phyloP scores from a whole-genome alignment of 2,797 vertebrate species.

The Acanthurus tractus region DNA sequence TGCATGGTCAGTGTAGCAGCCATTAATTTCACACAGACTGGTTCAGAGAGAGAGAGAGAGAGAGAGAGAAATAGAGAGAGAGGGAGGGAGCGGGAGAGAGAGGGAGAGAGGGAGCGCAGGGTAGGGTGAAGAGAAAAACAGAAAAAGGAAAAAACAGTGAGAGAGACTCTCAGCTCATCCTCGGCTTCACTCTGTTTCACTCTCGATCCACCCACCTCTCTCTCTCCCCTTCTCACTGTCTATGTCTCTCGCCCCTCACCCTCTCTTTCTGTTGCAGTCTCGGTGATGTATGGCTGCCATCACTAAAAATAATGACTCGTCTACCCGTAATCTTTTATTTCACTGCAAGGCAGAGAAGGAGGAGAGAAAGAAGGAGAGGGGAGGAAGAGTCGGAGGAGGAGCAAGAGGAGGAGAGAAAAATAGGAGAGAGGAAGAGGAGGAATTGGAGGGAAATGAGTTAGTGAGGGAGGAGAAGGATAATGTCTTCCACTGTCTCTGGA shows the following conservation, averaged over 20 bases:
- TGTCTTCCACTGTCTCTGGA: constrained; percentile 4
- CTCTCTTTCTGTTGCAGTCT: constrained; percentile 46
- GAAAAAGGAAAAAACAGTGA: background rate
- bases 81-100: too few relatives aligned
- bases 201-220: constrained; percentile 40
- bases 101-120: too few relatives aligned
- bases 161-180: constrained; percentile 29
- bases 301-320: constrained; percentile 80
- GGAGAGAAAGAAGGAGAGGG: background rate
- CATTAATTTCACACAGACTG: constrained; percentile 62
- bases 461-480: constrained; percentile 6
- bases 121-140: too few relatives aligned
- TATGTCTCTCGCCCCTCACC: constrained; percentile 8
- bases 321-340: constrained; percentile 79
- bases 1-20: constrained; percentile 50
- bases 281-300: constrained; percentile 80
- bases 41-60: constrained; percentile 27
- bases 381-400: background rate
- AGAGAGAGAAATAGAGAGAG: background rate
- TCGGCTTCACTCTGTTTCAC: constrained; percentile 35
- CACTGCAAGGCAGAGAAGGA: constrained; percentile 58
- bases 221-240: constrained; percentile 14
- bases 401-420: background rate
- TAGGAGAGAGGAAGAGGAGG: constrained; percentile 11
- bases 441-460: constrained; percentile 16